phyloP scores from a whole-genome alignment of 2,113 vertebrate genomes.

The Tenrec ecaudatus region DNA sequence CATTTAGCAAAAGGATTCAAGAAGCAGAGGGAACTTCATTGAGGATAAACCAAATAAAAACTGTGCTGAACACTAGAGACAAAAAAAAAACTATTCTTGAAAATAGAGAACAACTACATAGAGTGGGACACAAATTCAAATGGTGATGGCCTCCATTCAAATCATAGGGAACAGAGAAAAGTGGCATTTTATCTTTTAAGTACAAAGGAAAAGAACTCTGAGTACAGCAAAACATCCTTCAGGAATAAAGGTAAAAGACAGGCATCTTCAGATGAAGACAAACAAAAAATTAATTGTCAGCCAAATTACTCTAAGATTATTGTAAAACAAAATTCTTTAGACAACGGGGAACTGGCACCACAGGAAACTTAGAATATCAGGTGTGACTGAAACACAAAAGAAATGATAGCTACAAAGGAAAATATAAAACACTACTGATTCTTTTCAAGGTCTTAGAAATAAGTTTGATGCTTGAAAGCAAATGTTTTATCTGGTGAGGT shows the following conservation, averaged over 20 bases:
- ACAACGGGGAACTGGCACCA: constrained; percentile 31
- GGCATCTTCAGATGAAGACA: constrained; percentile 4
- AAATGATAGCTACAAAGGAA: constrained; percentile 3
- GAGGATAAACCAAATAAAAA: constrained; percentile 5
- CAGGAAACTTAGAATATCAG: background rate
- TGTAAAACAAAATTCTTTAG: constrained; percentile 7
- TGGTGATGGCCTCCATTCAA: background rate
- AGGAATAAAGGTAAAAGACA: constrained; percentile 36
- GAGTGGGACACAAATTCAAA: background rate
- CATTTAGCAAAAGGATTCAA: constrained; percentile 39
- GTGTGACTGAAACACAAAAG: background rate
- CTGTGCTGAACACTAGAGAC: background rate
- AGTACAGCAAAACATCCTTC: background rate
- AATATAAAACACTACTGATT: background rate
- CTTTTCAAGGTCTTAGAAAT: background rate
- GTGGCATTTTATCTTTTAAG: background rate
- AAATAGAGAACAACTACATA: background rate
- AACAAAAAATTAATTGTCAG: constrained; percentile 8
- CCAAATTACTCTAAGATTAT: constrained; percentile 38
- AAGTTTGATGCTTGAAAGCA: constrained; percentile 11
- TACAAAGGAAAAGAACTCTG: background rate
- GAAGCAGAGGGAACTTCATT: background rate
- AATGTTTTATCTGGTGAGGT: background rate
- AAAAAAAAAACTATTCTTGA: background rate
- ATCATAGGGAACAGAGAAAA: background rate